Evolutionary conservation across 1,140 invertebrate genomes (phyloP).

Genomic region (Ostrea edulis): DNA sequence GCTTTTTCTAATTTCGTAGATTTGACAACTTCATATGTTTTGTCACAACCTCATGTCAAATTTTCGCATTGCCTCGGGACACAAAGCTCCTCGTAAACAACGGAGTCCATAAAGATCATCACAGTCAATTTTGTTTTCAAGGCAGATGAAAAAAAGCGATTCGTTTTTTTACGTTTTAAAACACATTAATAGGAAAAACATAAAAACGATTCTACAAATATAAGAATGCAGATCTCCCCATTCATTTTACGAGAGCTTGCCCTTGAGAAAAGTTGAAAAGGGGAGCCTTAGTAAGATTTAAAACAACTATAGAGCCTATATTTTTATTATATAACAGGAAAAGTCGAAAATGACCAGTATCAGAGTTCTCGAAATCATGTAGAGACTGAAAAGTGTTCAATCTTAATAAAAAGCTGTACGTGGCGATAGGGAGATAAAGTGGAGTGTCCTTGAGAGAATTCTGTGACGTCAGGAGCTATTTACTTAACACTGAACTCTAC

Average conservation of each 20-base stretch:
- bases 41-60: constrained; percentile 34
- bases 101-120: not conserved
- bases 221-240: no score
- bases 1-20: not conserved
- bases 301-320: no score
- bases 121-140: not conserved
- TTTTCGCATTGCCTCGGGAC: not conserved
- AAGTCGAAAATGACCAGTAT: no score
- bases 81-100: constrained; percentile 16
- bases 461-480: not conserved
- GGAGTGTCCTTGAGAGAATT: not conserved
- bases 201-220: no score
- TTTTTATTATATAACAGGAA: no score
- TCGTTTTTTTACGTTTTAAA: not conserved
- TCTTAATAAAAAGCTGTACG: not conserved
- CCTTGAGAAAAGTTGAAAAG: no score
- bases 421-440: not conserved
- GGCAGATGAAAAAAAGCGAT: not conserved
- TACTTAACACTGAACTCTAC: not conserved
- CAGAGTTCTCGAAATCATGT: no score
- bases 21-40: constrained; percentile 27
- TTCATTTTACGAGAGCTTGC: no score
- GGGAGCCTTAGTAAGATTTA: no score
- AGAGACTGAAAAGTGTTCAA: not conserved
- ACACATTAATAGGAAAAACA: no score